Evolutionary conservation across 2,113 vertebrate species (phyloP).

Genomic region (Excalfactoria chinensis): DNA sequence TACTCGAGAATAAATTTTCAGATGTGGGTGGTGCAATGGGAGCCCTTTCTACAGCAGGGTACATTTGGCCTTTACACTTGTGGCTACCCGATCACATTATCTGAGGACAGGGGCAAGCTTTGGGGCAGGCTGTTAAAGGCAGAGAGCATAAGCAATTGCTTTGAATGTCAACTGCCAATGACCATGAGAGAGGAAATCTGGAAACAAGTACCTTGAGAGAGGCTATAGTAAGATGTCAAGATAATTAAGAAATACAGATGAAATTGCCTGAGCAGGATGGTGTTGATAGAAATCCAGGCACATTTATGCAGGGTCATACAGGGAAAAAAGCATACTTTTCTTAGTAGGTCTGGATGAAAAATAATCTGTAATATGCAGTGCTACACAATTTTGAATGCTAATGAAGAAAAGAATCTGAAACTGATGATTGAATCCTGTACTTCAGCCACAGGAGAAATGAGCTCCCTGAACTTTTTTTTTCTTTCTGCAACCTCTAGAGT

Average conservation of each 20-base stretch:
- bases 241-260: background rate
- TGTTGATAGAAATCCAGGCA: background rate
- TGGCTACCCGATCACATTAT: background rate
- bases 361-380: background rate
- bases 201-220: background rate
- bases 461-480: background rate
- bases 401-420: background rate
- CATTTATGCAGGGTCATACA: background rate
- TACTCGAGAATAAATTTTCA: background rate
- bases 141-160: background rate
- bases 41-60: background rate
- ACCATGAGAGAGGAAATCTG: background rate
- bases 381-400: slow-evolving; percentile 25
- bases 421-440: slow-evolving; percentile 8
- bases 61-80: background rate
- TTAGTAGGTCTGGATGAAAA: background rate
- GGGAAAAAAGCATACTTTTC: background rate
- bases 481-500: slow-evolving; percentile 17
- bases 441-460: slow-evolving; percentile 24
- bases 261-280: background rate
- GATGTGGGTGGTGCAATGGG: background rate
- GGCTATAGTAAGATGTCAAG: background rate
- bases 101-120: background rate
- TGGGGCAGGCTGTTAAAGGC: background rate
- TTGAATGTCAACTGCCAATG: background rate